These are phyloP conservation scores for Pantherophis guttatus DNA, from an alignment of 2,113 vertebrate genomes.

Conservation along the genomic window DNA sequence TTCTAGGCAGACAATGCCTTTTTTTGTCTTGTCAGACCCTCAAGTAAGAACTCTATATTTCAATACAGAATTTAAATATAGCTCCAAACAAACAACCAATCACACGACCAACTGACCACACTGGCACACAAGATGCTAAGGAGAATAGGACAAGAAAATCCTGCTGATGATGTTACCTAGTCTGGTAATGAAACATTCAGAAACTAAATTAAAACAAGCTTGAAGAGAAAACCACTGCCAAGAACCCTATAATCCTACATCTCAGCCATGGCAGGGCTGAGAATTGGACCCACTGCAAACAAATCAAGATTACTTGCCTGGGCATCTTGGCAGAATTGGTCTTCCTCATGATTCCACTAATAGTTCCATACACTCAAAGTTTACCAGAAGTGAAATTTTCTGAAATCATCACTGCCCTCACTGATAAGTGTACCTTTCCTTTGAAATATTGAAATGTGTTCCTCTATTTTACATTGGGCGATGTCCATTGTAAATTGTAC, in stretches of 20 bases:
- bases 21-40: background rate
- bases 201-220: no score
- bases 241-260: background rate
- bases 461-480: background rate
- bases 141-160: no score
- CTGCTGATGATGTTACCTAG: no score
- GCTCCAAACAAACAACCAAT: no score
- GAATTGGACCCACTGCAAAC: background rate
- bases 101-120: no score
- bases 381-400: background rate
- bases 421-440: background rate
- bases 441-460: background rate
- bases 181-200: no score
- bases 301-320: background rate
- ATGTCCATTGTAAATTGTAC: background rate
- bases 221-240: no score
- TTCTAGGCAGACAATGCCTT: background rate
- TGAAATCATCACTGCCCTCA: background rate
- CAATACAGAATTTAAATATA: no score
- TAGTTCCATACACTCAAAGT: background rate
- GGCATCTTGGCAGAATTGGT: background rate
- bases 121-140: no score
- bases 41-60: background rate
- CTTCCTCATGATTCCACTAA: background rate
- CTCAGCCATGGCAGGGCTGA: background rate